These are phyloP conservation scores for Atrina japonica DNA, from an alignment of 2,888 invertebrate species.

Conservation along the genomic window DNA sequence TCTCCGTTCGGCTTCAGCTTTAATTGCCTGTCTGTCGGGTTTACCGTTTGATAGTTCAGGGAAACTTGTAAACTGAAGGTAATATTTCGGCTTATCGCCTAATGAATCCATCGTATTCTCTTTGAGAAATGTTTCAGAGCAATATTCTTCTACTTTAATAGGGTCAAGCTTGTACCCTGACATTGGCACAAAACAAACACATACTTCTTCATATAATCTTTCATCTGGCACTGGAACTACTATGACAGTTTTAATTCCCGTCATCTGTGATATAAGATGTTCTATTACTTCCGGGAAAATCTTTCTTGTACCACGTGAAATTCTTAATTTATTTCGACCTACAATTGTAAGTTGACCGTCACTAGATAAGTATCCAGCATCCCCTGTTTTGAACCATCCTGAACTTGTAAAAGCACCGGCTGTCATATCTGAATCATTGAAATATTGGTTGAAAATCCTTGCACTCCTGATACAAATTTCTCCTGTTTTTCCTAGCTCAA, in stretches of 20 bases:
- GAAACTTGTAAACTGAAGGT: no score
- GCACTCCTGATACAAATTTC: constrained; percentile 16
- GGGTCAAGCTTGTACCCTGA: neutral
- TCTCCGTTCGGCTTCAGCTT: no score
- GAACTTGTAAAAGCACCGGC: constrained; percentile 10
- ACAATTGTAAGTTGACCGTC: constrained; percentile 7
- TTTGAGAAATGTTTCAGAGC: constrained; percentile 9
- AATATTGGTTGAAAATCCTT: no score
- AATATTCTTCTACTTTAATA: constrained; percentile 22
- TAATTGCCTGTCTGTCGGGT: no score
- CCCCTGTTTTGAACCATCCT: constrained; percentile 31
- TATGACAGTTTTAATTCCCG: neutral
- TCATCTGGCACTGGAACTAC: constrained; percentile 32
- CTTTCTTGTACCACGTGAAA: constrained; percentile 31
- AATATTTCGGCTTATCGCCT: constrained; percentile 28
- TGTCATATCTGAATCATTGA: constrained; percentile 4
- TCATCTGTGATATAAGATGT: constrained; percentile 16
- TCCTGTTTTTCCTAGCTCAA: constrained; percentile 2
- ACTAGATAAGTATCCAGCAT: constrained; percentile 5
- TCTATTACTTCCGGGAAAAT: constrained; percentile 28
- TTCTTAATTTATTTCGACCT: constrained; percentile 23
- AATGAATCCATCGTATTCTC: constrained; percentile 11
- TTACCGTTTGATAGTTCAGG: no score
- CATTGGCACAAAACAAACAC: constrained; percentile 20
- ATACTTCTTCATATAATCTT: constrained; percentile 34